Conservation (phyloP, 2,113 vertebrate genomes). For the Rallus limicola region DNA sequence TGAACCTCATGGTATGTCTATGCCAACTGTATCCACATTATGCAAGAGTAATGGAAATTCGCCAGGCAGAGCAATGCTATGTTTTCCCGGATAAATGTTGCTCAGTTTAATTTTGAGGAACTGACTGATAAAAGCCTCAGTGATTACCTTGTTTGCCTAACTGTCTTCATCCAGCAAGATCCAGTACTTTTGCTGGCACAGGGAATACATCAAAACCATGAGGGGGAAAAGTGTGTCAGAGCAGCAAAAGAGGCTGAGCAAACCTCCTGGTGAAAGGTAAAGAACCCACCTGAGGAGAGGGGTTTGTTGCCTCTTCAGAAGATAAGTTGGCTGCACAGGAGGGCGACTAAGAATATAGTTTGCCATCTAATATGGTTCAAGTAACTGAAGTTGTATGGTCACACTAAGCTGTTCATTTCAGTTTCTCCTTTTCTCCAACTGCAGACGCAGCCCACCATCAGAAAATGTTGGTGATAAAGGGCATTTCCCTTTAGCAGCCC, state of each 20-base stretch:
- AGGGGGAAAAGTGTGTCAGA: background rate
- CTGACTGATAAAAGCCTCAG: constrained; percentile 46
- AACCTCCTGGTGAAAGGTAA: background rate
- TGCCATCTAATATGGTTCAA: background rate
- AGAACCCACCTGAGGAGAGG: background rate
- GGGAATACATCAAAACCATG: background rate
- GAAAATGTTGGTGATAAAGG: background rate
- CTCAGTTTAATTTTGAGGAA: constrained; percentile 68
- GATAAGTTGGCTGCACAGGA: background rate
- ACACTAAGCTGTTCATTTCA: background rate
- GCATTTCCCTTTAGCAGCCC: background rate
- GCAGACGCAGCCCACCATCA: background rate
- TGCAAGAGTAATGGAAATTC: constrained; percentile 66
- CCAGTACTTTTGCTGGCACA: background rate
- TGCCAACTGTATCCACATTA: constrained; percentile 71
- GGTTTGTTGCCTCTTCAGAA: background rate
- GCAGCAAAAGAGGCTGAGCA: background rate
- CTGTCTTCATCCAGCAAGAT: background rate
- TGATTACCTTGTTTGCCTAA: constrained; percentile 56
- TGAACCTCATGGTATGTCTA: constrained; percentile 63
- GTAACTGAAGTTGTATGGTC: background rate
- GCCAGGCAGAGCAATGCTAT: constrained; percentile 61
- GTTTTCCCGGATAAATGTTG: constrained; percentile 63
- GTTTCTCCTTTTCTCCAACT: background rate
- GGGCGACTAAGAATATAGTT: background rate